These are phyloP conservation scores for Oncorhynchus keta DNA, from an alignment of 2,113 vertebrate species.

Conservation along the genomic window DNA sequence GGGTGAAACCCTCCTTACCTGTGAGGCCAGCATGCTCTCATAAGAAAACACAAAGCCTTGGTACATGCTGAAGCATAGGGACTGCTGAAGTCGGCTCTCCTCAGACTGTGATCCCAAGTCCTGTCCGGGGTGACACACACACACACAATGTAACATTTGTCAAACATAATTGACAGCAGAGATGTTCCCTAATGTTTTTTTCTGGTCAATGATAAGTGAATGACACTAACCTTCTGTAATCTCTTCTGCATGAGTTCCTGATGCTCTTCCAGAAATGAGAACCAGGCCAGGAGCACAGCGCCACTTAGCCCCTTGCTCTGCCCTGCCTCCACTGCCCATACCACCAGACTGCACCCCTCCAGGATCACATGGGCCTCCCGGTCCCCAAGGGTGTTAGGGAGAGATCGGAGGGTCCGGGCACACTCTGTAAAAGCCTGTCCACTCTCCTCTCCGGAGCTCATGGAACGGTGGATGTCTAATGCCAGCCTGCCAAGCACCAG, in stretches of 20 bases:
- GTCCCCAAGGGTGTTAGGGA: conserved; percentile 36
- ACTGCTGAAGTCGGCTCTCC: conserved; percentile 71
- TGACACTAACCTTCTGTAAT: conserved; percentile 61
- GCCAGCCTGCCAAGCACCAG: conserved; percentile 61
- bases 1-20: conserved; percentile 71
- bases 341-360: conserved; percentile 76
- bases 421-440: conserved; percentile 60
- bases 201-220: neutral
- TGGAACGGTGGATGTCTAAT: conserved; percentile 57
- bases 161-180: neutral
- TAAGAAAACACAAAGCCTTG: conserved; percentile 73
- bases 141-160: neutral
- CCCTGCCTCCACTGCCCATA: conserved; percentile 66
- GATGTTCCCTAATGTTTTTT: neutral
- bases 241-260: conserved; percentile 60
- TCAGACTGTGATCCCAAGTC: conserved; percentile 46
- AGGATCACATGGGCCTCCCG: conserved; percentile 65
- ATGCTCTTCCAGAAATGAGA: conserved; percentile 76
- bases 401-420: conserved; percentile 57
- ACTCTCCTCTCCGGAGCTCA: conserved; percentile 12
- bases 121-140: conserved; percentile 37
- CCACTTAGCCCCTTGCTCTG: conserved; percentile 41
- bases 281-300: conserved; percentile 65
- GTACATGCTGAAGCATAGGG: conserved; percentile 76
- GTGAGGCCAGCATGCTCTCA: conserved; percentile 73